Evolutionary conservation across 2,888 invertebrate genomes (phyloP), one percentile per base, ranked within the genome.

Genomic region (Eurytoma californica): DNA sequence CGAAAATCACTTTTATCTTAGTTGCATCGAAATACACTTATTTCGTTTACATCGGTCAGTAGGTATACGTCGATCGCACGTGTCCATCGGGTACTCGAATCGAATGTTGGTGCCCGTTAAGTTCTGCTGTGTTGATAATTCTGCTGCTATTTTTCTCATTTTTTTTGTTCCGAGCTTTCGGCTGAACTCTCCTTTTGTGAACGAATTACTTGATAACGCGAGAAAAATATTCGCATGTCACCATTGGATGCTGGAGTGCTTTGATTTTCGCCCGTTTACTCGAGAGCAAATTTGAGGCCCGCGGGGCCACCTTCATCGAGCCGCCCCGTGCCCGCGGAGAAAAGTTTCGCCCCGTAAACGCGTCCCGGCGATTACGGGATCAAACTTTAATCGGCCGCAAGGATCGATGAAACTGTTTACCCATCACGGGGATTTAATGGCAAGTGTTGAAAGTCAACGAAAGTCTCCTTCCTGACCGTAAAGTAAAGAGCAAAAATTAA

Each of bases 151-250:
- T 63, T 73, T 63, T 39, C n/a, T 69, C 61, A 5, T 65, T 49
- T 30, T 66, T 39, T 57, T 57, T 12, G 30, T 53, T 60, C 3
- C 3, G 13, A 28, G 24, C 14, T 60, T 47, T 65, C 57, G 18
- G 16, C 47, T 66, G 7, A 30, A 30, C 47, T 18, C 51, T 53
- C 18, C 53, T 58, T 39, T 55, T 20, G 39, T 18, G 24, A 65
- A 65, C 16, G n/a, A 57, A 57, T 53, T 61, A 57, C 39, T 72
- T 28, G 77, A 68, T 47, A 68, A 55, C 72, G 79, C 74, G 75
- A 79, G 79, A 79, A 79, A 75, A 79, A 79, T 79, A 79, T 72
- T 79, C 58, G 66, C 60, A 57, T 79, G 79, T 79, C 79, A 79
- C 74, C 75, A 60, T 67, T 75, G 76, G 69, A 76, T 76, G 57